Percentiles rank a stretch among this genome's conserved stretches.
These are phyloP conservation scores for Austrofundulus limnaeus DNA, from an alignment of 2,113 vertebrate species.

Conservation along the genomic window DNA sequence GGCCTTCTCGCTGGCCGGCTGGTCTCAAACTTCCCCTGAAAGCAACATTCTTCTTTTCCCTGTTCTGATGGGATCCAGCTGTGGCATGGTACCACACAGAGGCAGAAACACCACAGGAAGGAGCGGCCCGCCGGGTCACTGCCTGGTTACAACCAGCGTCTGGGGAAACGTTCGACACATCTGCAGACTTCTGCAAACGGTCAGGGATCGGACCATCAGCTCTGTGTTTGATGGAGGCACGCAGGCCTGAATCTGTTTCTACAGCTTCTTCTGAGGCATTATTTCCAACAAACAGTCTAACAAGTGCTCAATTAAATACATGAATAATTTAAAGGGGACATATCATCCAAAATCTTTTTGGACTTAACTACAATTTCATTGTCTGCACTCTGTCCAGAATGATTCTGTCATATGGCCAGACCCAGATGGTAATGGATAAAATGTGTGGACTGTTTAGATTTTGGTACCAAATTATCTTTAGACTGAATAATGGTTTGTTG, in stretches of 20 bases:
- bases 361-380: too few relatives aligned
- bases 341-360: too few relatives aligned
- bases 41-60: slow-evolving; percentile 35
- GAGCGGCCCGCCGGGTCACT: slow-evolving; percentile 2
- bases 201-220: neutral
- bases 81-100: slow-evolving; percentile 33
- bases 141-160: neutral
- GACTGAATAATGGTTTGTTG: too few relatives aligned
- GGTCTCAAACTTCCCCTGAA: slow-evolving; percentile 46
- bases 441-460: too few relatives aligned
- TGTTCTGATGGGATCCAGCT: slow-evolving; percentile 64
- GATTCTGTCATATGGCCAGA: too few relatives aligned
- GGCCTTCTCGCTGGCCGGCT: slow-evolving; percentile 36
- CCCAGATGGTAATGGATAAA: too few relatives aligned
- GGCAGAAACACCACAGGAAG: slow-evolving; percentile 7
- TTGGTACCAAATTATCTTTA: too few relatives aligned
- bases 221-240: neutral
- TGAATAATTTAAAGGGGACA: too few relatives aligned
- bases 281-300: too few relatives aligned
- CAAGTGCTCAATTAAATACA: too few relatives aligned
- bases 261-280: too few relatives aligned
- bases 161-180: neutral
- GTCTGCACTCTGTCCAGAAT: too few relatives aligned
- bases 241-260: neutral
- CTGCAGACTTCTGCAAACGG: neutral